Percentiles rank a stretch among this genome's conserved stretches.
phyloP scores from a whole-genome alignment of 1,140 invertebrate genomes.

The Vanessa atalanta region DNA sequence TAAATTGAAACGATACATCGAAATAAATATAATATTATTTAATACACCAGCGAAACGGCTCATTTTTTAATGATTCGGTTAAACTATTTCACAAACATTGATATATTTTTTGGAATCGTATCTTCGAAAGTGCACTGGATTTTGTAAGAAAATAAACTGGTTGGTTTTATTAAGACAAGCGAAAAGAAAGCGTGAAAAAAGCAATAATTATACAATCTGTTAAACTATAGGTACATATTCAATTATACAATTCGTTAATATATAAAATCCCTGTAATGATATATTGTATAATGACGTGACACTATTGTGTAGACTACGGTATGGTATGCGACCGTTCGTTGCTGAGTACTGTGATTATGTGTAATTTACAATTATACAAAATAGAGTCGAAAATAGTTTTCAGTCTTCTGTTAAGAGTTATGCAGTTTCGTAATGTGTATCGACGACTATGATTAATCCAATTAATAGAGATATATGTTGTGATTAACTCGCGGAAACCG shows the following conservation, averaged over 20 bases:
- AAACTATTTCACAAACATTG: slow-evolving; percentile 43
- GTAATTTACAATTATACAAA: slow-evolving; percentile 77
- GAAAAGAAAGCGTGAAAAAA: slow-evolving; percentile 60
- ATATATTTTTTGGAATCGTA: slow-evolving; percentile 8
- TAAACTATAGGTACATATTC: slow-evolving; percentile 77
- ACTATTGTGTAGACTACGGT: slow-evolving; percentile 63
- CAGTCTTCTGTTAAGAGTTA: slow-evolving; percentile 78
- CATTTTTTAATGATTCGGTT: slow-evolving; percentile 45
- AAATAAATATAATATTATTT: slow-evolving; percentile 39
- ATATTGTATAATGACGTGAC: slow-evolving; percentile 78
- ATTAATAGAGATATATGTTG: slow-evolving; percentile 25
- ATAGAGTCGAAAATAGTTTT: slow-evolving; percentile 80
- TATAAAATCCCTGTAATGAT: slow-evolving; percentile 81
- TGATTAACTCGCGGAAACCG: slow-evolving; percentile 39
- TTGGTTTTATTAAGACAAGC: slow-evolving; percentile 40
- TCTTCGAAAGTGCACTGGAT: slow-evolving; percentile 44
- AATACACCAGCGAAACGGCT: slow-evolving; percentile 38
- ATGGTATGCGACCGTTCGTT: slow-evolving; percentile 46
- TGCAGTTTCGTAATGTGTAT: slow-evolving; percentile 59
- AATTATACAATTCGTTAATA: slow-evolving; percentile 75
- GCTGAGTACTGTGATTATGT: slow-evolving; percentile 65
- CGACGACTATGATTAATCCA: slow-evolving; percentile 52
- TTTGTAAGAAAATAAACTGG: slow-evolving; percentile 26
- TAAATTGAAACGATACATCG: slow-evolving; percentile 32
- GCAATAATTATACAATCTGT: slow-evolving; percentile 64